phyloP scores from a whole-genome alignment of 53 echinoderm and acorn worm species.

The Patiria pectinifera region DNA sequence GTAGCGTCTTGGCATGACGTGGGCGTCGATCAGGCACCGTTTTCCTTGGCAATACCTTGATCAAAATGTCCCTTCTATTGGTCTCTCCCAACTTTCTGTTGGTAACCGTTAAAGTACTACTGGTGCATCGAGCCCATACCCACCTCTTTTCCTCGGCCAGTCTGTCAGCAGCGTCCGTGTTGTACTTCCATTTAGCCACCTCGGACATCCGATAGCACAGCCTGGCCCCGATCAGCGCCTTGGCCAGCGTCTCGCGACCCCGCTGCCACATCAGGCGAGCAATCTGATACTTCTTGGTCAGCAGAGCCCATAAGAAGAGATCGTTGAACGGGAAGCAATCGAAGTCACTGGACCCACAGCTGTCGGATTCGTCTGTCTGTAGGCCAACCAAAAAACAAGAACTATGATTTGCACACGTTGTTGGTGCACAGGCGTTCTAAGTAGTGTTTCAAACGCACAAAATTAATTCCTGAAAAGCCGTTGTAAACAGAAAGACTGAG shows the following conservation, averaged over 20 bases:
- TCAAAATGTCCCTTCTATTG: too few species aligned
- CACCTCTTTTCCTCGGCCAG: slow-evolving; percentile 72
- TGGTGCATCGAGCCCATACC: not conserved
- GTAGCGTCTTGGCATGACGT: too few species aligned
- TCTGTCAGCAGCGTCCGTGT: slow-evolving; percentile 73
- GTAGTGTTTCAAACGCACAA: not conserved
- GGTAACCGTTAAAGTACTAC: too few species aligned
- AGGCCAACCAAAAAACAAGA: not conserved
- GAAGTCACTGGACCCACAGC: not conserved
- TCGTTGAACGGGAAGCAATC: slow-evolving; percentile 69
- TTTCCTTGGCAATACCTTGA: too few species aligned
- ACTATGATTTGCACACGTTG: not conserved
- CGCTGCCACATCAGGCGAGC: slow-evolving; percentile 85
- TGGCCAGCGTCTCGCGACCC: slow-evolving; percentile 77
- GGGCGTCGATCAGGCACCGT: too few species aligned
- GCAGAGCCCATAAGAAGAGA: slow-evolving; percentile 87
- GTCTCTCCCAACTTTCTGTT: too few species aligned
- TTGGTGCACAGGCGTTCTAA: not conserved
- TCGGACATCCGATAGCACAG: slow-evolving; percentile 66
- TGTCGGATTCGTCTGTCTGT: slow-evolving; percentile 14
- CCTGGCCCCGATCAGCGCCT: slow-evolving; percentile 75
- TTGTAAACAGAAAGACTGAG: too few species aligned
- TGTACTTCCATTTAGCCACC: slow-evolving; percentile 68
- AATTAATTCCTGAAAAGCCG: too few species aligned
- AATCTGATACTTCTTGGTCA: slow-evolving; percentile 82